phyloP scores from a whole-genome alignment of 2,797 vertebrate species.

The Ciconia nigra region DNA sequence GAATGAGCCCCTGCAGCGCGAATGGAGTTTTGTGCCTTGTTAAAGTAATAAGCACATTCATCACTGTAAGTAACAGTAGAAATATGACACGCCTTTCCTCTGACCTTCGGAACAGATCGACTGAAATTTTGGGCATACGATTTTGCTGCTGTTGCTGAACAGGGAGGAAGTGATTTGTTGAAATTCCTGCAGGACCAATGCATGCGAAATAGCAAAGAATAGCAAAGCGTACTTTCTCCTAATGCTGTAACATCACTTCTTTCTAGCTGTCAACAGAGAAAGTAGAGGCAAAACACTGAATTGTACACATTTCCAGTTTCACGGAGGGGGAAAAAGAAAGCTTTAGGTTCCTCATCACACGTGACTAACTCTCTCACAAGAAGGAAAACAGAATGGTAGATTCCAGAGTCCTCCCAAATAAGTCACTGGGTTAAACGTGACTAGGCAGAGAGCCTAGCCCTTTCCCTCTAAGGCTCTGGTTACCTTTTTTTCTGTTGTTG shows the following conservation, averaged over 20 bases:
- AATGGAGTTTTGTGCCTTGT: neutral
- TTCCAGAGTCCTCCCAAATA: neutral
- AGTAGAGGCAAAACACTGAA: neutral
- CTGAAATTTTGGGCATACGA: accelerated
- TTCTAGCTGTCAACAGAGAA: neutral
- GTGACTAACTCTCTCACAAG: neutral
- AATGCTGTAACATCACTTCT: neutral
- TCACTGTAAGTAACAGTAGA: neutral
- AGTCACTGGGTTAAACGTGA: neutral
- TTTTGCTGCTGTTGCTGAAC: neutral
- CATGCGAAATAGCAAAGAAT: neutral
- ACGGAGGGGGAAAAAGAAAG: neutral
- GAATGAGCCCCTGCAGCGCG: neutral
- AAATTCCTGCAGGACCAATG: neutral
- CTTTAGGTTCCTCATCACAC: neutral
- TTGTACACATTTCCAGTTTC: neutral
- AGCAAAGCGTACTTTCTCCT: neutral
- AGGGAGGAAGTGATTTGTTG: neutral
- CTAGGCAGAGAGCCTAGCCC: neutral
- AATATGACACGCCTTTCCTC: neutral
- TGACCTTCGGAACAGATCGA: no score
- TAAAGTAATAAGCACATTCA: neutral
- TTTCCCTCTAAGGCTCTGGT: neutral
- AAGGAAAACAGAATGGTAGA: neutral
- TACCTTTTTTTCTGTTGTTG: neutral